A percentile compares a stretch with the other conserved stretches of the same genome.
phyloP scores from a whole-genome alignment of 1,140 invertebrate species.

The Leucophenga varia region DNA sequence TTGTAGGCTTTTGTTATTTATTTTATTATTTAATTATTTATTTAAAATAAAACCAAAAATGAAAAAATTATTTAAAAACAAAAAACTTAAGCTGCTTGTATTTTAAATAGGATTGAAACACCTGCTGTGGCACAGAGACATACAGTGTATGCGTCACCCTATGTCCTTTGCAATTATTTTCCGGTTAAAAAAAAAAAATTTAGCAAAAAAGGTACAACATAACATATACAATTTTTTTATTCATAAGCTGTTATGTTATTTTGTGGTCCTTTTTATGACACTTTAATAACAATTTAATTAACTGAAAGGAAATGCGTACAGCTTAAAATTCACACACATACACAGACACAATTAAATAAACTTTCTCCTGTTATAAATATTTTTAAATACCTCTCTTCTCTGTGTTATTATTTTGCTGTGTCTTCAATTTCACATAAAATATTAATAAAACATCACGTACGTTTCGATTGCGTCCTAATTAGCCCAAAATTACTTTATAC shows the following conservation, averaged over 20 bases:
- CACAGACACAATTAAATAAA: not conserved
- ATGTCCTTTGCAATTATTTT: too few species aligned
- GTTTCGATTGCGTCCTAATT: conserved; percentile 40
- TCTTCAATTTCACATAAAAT: conserved; percentile 31
- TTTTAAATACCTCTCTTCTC: too few species aligned
- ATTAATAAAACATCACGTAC: conserved; percentile 29
- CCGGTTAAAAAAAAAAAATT: too few species aligned
- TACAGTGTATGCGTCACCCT: too few species aligned
- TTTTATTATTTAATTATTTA: conserved; percentile 49
- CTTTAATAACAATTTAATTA: conserved; percentile 10
- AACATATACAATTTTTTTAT: too few species aligned
- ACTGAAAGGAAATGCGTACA: conserved; percentile 3
- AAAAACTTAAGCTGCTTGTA: conserved; percentile 25
- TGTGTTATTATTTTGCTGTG: too few species aligned
- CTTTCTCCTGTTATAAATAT: not conserved
- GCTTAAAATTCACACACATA: not conserved
- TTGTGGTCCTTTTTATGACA: too few species aligned
- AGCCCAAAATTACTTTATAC: conserved; percentile 30
- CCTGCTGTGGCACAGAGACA: too few species aligned
- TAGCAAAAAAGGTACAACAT: too few species aligned
- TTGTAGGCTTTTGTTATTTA: conserved; percentile 38
- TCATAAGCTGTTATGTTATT: too few species aligned
- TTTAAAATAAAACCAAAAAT: conserved; percentile 29
- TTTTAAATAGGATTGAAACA: too few species aligned
- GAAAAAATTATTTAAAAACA: conserved; percentile 22